Evolutionary conservation across 1,140 invertebrate genomes (phyloP), one percentile per base, ranked within the genome.

Genomic region (Brachionus paranguensis): DNA sequence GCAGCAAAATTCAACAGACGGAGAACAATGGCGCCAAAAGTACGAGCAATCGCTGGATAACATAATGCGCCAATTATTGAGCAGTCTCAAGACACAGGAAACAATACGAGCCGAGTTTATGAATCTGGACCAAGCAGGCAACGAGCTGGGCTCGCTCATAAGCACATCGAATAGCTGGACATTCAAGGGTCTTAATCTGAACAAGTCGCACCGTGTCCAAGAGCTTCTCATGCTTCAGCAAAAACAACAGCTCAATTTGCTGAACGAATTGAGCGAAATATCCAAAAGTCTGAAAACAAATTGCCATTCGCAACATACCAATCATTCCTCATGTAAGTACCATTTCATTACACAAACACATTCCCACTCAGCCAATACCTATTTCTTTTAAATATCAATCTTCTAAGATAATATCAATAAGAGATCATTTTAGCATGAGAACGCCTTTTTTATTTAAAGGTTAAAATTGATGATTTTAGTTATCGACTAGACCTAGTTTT

Each of bases 201-300:
- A 64, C 7, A 64, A 55, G n/a, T 33, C 76, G 3, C 3, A 79
- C 45, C 43, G 45, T 2, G 12, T 81, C 20, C 50, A 64, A 29
- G 78, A 81, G 24, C 33, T 81, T 12, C 53, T 81, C 20, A 47
- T 41, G 64, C 78, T 64, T 6, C 78, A 81, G 43, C 78, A 81
- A 60, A 45, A 60, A 24, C 78, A 81, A 33, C 78, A 81, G 29
- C 33, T 81, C n/a, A 68, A 81, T 64, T 27, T 64, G 41, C 37
- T 81, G 1, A 81, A 81, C 41, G 78, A 60, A 45, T 17, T 81
- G 12, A 81, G 72, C 33, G 45, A 76, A 14, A 50, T 76, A 47
- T 76, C 72, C 12, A 76, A 76, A 50, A 53, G 33, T 27, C 27
- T 76, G 7, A 76, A 76, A 24, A 41, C 45, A 10, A 41, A 55